phyloP scores from a whole-genome alignment of 2,888 invertebrate genomes.

The Sesamia inferens region DNA sequence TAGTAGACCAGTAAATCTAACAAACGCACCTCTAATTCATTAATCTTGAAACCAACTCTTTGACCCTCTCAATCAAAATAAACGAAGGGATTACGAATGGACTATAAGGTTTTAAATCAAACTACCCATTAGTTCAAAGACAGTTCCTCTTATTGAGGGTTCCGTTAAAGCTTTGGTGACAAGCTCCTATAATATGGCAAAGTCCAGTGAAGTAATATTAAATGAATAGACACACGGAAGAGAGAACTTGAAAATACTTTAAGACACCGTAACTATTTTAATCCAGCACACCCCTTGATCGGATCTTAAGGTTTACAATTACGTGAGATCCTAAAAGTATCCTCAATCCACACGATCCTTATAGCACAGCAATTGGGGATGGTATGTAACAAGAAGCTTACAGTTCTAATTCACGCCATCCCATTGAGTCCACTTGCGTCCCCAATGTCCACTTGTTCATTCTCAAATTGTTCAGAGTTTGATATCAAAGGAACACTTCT shows the following conservation, averaged over 20 bases:
- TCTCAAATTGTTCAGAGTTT: slow-evolving; percentile 78
- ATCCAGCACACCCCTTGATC: slow-evolving; percentile 44
- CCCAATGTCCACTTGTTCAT: slow-evolving; percentile 84
- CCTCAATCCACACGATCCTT: slow-evolving; percentile 49
- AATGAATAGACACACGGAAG: slow-evolving; percentile 8
- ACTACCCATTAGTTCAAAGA: neutral
- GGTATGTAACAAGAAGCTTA: slow-evolving; percentile 73
- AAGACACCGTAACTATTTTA: slow-evolving; percentile 41
- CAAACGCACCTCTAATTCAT: slow-evolving; percentile 4
- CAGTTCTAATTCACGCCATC: slow-evolving; percentile 74
- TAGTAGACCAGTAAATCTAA: slow-evolving; percentile 6
- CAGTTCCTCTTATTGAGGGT: neutral
- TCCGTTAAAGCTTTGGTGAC: slow-evolving; percentile 4
- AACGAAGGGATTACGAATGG: slow-evolving; percentile 11
- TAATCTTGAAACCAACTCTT: neutral
- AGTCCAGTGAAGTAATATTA: neutral
- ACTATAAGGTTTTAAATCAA: slow-evolving; percentile 25
- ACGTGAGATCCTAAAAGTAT: slow-evolving; percentile 63
- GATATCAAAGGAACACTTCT: slow-evolving; percentile 78
- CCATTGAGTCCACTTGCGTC: slow-evolving; percentile 72
- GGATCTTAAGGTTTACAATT: slow-evolving; percentile 54
- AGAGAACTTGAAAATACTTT: slow-evolving; percentile 29
- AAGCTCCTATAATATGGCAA: neutral
- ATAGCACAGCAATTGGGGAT: slow-evolving; percentile 46
- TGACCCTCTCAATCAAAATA: slow-evolving; percentile 34